Evolutionary conservation across 2,113 vertebrate genomes (phyloP).

Genomic region (Hypocryptadius cinnamomeus): DNA sequence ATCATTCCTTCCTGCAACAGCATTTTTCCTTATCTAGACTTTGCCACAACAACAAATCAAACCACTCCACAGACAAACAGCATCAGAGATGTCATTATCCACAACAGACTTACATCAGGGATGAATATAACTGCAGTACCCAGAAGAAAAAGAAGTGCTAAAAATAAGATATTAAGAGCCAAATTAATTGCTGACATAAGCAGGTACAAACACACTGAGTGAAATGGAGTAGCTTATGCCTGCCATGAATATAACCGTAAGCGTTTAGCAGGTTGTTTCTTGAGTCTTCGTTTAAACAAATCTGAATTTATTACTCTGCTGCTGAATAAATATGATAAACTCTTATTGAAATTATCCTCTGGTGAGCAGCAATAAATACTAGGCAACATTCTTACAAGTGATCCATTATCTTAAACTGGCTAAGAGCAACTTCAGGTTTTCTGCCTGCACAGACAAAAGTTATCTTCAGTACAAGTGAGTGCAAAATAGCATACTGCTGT

Average conservation of each 20-base stretch:
- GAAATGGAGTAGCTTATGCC: slow-evolving; percentile 28
- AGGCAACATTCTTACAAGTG: slow-evolving; percentile 29
- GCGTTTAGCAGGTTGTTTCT: slow-evolving; percentile 25
- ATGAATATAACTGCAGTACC: background rate
- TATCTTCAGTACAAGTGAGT: background rate
- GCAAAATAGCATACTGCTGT: background rate
- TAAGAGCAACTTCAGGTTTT: slow-evolving; percentile 12
- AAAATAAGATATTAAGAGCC: slow-evolving; percentile 45
- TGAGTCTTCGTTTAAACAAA: slow-evolving; percentile 40
- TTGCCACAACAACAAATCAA: slow-evolving; percentile 32
- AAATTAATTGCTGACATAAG: slow-evolving; percentile 51
- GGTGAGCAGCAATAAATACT: slow-evolving; percentile 50
- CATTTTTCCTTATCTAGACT: background rate
- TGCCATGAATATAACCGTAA: background rate
- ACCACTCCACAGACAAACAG: background rate
- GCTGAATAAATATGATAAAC: slow-evolving; percentile 59
- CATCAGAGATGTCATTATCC: slow-evolving; percentile 14
- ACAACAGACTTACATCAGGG: background rate
- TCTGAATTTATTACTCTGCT: slow-evolving; percentile 46
- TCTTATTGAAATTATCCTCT: slow-evolving; percentile 51
- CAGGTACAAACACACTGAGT: background rate
- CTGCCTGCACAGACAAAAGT: background rate
- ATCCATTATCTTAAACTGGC: slow-evolving; percentile 46
- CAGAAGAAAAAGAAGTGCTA: background rate
- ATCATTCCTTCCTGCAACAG: background rate